These are phyloP conservation scores for Stichopus chloronotus DNA, from an alignment of 35 echinoderm and acorn worm species.

Conservation along the genomic window DNA sequence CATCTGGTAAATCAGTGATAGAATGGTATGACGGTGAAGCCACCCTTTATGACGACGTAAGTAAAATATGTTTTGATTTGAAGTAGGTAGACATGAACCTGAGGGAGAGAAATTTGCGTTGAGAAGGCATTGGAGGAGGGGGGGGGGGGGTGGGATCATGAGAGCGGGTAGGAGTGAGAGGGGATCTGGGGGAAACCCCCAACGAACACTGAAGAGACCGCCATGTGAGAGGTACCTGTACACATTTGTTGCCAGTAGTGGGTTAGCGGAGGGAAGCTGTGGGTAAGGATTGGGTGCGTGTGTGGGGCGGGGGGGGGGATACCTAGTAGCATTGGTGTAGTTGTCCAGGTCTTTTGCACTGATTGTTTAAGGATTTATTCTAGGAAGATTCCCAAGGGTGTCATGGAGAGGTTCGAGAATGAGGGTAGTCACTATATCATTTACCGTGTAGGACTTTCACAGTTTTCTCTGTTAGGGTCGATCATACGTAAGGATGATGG, in stretches of 20 bases:
- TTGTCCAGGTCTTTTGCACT: too few species aligned
- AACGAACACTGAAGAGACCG: too few species aligned
- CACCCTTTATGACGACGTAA: constrained; percentile 40
- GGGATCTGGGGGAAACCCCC: too few species aligned
- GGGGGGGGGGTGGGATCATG: background rate
- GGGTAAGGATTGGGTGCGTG: background rate
- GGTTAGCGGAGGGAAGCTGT: background rate
- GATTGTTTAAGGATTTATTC: too few species aligned
- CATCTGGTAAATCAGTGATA: constrained; percentile 47
- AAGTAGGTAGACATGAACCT: background rate
- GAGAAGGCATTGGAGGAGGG: background rate
- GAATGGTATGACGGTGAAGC: constrained; percentile 60
- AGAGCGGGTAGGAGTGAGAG: background rate
- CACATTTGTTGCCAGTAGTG: background rate
- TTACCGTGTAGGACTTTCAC: too few species aligned
- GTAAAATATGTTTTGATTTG: background rate
- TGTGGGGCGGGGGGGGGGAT: background rate
- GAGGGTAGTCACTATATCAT: too few species aligned
- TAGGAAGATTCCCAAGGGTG: too few species aligned
- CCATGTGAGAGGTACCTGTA: too few species aligned
- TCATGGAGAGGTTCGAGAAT: too few species aligned
- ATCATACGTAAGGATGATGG: too few species aligned
- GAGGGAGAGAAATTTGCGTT: background rate
- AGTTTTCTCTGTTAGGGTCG: too few species aligned
- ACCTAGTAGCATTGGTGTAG: too few species aligned